Evolutionary conservation across 2,888 invertebrate species (phyloP).

Genomic region (Orchesellides sinensis): DNA sequence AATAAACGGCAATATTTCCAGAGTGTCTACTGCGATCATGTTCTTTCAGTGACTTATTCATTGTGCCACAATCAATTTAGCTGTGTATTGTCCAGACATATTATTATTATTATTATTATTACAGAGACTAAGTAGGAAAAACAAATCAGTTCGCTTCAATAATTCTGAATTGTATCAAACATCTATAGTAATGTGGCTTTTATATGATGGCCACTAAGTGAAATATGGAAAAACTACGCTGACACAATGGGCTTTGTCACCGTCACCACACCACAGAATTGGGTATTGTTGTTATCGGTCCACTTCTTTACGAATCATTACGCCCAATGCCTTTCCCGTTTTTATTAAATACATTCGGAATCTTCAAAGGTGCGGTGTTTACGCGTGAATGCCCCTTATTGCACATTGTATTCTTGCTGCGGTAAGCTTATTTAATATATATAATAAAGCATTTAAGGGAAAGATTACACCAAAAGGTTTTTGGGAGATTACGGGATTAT

Average conservation of each 20-base stretch:
- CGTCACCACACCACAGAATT: constrained; percentile 29
- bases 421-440: no score
- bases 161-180: constrained; percentile 47
- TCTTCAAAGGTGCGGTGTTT: constrained; percentile 43
- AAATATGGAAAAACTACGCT: constrained; percentile 35
- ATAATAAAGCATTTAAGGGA: no score
- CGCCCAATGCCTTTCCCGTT: constrained; percentile 37
- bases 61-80: no score
- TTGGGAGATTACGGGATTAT: no score
- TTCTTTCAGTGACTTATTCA: no score
- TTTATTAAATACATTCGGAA: constrained; percentile 13
- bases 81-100: no score
- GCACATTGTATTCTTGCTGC: no score
- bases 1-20: no score
- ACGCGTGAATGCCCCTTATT: constrained; percentile 26
- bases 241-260: constrained; percentile 52
- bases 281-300: constrained; percentile 50
- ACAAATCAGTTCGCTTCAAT: constrained; percentile 58
- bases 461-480: no score
- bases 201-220: constrained; percentile 1
- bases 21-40: no score
- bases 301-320: constrained; percentile 63
- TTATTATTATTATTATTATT: no score
- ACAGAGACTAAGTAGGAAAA: constrained; percentile 14
- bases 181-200: neutral